These are phyloP conservation scores for Neosilurus mollespiculum DNA, from an alignment of 2,797 vertebrate genomes.

Conservation along the genomic window DNA sequence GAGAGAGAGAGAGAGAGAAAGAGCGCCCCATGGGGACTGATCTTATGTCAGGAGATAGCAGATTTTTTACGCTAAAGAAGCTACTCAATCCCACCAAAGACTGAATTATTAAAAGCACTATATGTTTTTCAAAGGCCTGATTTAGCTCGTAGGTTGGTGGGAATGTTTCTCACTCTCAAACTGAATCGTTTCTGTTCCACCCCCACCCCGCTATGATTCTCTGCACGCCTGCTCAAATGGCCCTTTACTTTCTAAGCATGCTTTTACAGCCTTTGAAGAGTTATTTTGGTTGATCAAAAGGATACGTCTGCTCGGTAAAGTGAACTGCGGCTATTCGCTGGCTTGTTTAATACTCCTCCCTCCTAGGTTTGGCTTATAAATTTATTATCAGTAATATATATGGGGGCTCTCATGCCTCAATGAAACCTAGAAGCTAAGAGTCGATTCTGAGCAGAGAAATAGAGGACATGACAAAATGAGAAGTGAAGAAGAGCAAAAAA, in stretches of 20 bases:
- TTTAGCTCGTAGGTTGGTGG: slow-evolving; percentile 72
- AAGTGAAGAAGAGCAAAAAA: slow-evolving; percentile 37
- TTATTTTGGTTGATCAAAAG: slow-evolving; percentile 82
- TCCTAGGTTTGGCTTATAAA: slow-evolving; percentile 76
- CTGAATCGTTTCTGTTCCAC: slow-evolving; percentile 66
- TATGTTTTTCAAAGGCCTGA: slow-evolving; percentile 80
- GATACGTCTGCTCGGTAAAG: slow-evolving; percentile 71
- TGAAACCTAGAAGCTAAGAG: slow-evolving; percentile 69
- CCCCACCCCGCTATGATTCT: slow-evolving; percentile 54
- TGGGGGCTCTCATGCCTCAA: slow-evolving; percentile 66
- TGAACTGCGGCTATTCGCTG: slow-evolving; percentile 69
- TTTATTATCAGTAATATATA: slow-evolving; percentile 76
- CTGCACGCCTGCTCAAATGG: slow-evolving; percentile 70
- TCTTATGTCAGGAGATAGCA: slow-evolving; percentile 78
- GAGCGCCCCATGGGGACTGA: slow-evolving; percentile 67
- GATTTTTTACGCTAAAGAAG: slow-evolving; percentile 76
- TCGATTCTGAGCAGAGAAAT: slow-evolving; percentile 50
- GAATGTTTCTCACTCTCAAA: slow-evolving; percentile 61
- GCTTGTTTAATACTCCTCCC: slow-evolving; percentile 73
- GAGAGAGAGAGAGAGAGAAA: slow-evolving; percentile 45
- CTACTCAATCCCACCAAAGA: slow-evolving; percentile 73
- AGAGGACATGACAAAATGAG: slow-evolving; percentile 49
- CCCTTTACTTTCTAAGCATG: slow-evolving; percentile 77
- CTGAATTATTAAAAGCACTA: slow-evolving; percentile 80
- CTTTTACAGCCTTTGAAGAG: slow-evolving; percentile 78